phyloP scores from a whole-genome alignment of 2,888 invertebrate genomes.

The Uropetala carovei region DNA sequence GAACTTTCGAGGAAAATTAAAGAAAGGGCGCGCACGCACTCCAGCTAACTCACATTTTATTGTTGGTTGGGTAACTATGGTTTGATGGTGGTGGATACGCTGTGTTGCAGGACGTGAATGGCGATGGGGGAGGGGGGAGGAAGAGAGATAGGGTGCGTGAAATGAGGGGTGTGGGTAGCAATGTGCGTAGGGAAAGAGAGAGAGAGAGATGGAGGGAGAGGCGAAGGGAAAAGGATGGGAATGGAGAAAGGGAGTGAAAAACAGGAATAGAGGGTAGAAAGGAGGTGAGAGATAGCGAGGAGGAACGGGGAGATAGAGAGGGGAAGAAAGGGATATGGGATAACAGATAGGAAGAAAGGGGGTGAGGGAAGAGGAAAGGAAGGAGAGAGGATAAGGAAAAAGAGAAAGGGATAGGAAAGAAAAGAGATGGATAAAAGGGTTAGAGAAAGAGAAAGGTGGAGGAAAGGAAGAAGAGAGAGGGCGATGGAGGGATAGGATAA shows the following conservation, averaged over 20 bases:
- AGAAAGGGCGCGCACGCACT: conserved; percentile 7
- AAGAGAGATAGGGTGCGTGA: not conserved
- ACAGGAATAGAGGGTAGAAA: not conserved
- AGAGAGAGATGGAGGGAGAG: not conserved
- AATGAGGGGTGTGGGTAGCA: not conserved
- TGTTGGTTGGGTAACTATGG: conserved; percentile 9
- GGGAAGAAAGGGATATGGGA: not conserved
- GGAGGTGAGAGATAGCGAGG: not conserved
- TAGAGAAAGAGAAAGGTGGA: not conserved
- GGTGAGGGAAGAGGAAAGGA: not conserved
- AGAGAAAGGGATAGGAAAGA: not conserved
- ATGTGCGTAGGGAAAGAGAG: not conserved
- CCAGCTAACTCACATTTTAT: conserved; percentile 19
- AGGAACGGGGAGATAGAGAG: not conserved
- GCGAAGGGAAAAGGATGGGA: not conserved
- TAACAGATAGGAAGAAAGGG: not conserved
- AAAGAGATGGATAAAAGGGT: not conserved
- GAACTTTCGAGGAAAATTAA: not conserved
- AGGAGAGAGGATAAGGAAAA: not conserved
- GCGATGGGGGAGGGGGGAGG: not conserved
- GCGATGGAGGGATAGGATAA: not conserved
- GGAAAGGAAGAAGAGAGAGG: not conserved
- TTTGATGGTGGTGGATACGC: conserved; percentile 18
- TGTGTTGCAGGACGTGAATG: not conserved
- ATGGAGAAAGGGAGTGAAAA: not conserved